Percentiles rank a stretch among this genome's conserved stretches.
phyloP scores from a whole-genome alignment of 2,797 vertebrate species.

The Falco cherrug region DNA sequence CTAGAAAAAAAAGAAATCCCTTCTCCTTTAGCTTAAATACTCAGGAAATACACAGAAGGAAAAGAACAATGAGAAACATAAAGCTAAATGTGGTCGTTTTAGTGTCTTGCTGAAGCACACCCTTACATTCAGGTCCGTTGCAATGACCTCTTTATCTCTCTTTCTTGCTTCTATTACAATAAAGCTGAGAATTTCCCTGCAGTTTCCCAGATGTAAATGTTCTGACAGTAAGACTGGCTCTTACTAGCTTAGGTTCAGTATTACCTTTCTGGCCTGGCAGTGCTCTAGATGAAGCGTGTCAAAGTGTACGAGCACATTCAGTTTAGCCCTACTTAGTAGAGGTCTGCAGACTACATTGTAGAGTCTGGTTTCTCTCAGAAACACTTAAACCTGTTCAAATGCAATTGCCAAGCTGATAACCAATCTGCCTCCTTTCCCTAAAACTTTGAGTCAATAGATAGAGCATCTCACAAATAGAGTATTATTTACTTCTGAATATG shows the following conservation, averaged over 20 bases:
- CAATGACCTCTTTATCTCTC: not conserved
- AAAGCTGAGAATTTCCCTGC: not conserved
- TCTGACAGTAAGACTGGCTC: not conserved
- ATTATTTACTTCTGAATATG: not conserved
- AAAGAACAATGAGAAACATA: not conserved
- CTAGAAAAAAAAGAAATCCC: not conserved
- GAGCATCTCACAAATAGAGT: not conserved
- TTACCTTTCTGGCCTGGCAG: not conserved
- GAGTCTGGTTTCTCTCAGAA: not conserved
- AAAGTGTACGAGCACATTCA: accelerated
- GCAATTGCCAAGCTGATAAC: not conserved
- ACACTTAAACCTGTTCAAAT: not conserved
- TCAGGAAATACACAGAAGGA: not conserved
- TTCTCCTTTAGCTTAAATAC: not conserved
- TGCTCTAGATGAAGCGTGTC: not conserved
- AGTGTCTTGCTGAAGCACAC: not conserved
- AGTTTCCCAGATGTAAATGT: not conserved
- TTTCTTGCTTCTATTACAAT: not conserved
- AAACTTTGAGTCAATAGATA: not conserved
- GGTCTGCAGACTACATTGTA: not conserved
- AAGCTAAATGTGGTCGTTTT: not conserved
- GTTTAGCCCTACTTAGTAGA: not conserved
- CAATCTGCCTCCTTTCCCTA: not conserved
- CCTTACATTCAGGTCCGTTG: not conserved
- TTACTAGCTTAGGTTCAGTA: not conserved